These are phyloP conservation scores for Rhinopithecus roxellana DNA, from an alignment of 2,113 vertebrate species.

Conservation along the genomic window DNA sequence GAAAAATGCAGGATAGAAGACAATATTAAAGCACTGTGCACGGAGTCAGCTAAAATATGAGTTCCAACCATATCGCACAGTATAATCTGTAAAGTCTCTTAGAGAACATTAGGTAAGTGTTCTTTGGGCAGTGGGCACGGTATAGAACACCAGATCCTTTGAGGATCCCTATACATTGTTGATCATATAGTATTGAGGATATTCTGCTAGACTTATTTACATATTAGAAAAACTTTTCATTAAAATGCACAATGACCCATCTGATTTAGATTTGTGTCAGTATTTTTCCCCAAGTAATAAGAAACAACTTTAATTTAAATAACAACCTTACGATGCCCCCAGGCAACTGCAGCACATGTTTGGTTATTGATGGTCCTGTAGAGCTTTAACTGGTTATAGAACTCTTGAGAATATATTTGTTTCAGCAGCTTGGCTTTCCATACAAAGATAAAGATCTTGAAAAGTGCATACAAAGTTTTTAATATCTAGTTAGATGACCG, in stretches of 20 bases:
- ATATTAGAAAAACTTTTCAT: constrained; percentile 9
- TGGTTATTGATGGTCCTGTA: not conserved
- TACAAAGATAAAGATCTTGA: not conserved
- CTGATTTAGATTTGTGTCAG: constrained; percentile 51
- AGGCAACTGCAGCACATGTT: not conserved
- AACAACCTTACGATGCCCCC: not conserved
- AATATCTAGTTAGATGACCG: not conserved
- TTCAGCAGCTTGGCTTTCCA: constrained; percentile 22
- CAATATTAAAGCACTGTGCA: not conserved
- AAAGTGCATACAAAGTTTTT: not conserved
- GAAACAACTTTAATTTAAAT: constrained; percentile 61
- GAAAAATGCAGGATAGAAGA: not conserved
- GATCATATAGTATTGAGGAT: not conserved
- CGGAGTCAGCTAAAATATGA: not conserved
- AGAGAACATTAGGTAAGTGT: not conserved
- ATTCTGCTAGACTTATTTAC: constrained; percentile 26
- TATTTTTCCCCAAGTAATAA: constrained; percentile 22
- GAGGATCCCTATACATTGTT: not conserved
- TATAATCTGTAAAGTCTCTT: not conserved
- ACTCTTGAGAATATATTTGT: constrained; percentile 43
- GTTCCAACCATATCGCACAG: not conserved
- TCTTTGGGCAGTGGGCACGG: not conserved
- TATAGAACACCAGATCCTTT: not conserved
- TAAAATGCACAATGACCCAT: constrained; percentile 34
- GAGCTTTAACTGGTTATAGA: constrained; percentile 44